Evolutionary conservation across 2,888 invertebrate genomes (phyloP), one percentile per base, ranked within the genome.

Genomic region (Thereva unica): DNA sequence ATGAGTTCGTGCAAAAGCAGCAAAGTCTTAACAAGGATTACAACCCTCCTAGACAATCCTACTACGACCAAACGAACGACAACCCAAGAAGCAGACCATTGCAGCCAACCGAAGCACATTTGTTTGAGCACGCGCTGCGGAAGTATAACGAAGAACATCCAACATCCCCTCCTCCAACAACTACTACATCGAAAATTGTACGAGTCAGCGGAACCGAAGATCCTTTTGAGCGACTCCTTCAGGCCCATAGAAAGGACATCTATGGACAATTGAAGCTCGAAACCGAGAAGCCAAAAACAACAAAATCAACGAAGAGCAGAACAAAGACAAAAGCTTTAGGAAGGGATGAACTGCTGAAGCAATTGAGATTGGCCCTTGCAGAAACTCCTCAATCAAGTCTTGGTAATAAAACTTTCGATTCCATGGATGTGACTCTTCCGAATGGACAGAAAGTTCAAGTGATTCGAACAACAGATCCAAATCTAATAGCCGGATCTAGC

Each of bases 401-500:
- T 63, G 84, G 82, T 41, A 85, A 85, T 57, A 89, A 87, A 75
- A 90, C 90, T 71, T 86, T 88, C 66, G 85, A 89, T 1, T 89
- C 90, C 0, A 84, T 90, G 69, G 91, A 91, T 76, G 85, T 92
- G 57, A 85, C 89, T 5, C 76, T 92, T 54, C 85, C 87, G 0
- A 90, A 90, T 73, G 92, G 91, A 0, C 89, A 91, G 76, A 88
- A 87, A 73, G 86, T 90, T 10, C 90, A 92, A 80, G 85, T 89
- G 0, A 86, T 89, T 64, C 85, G 87, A 74, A 90, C 89, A 0
- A 85, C 84, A 0, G 89, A 90, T 76, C 89, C 89, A 0, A 89
- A 88, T 74, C 77, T 89, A 45, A 85, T 87, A 44, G 84, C 86
- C n/a, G 86, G 86, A 23, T 84, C 61, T 40, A 44, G 47, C 42